phyloP scores from a whole-genome alignment of 2,113 vertebrate species.

The Notechis scutatus region DNA sequence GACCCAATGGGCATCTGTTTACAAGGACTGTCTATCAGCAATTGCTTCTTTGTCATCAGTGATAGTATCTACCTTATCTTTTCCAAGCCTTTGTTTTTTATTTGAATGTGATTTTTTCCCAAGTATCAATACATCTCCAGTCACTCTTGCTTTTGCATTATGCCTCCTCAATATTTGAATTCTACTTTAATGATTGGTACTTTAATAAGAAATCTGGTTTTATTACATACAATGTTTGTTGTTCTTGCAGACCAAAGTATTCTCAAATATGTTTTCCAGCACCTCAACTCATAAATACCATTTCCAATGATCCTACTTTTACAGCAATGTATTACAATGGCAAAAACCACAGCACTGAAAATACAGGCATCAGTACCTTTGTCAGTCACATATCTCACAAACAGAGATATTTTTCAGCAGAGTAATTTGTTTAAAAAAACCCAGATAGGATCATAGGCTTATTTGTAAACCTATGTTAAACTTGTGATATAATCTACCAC shows the following conservation, averaged over 20 bases:
- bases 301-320: not conserved
- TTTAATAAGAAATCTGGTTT: not conserved
- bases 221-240: not conserved
- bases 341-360: not conserved
- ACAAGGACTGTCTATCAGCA: not conserved
- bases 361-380: not conserved
- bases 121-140: not conserved
- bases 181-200: not conserved
- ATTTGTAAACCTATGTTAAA: not conserved
- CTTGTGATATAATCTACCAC: not conserved
- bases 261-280: not conserved
- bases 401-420: not conserved
- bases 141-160: not conserved
- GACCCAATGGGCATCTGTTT: not conserved
- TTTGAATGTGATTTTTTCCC: not conserved
- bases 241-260: not conserved
- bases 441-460: not conserved
- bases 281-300: not conserved
- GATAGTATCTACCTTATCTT: not conserved
- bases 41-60: not conserved
- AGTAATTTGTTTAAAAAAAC: not conserved
- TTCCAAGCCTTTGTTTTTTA: not conserved
- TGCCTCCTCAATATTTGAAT: not conserved
- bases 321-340: not conserved
- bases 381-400: not conserved